phyloP scores from a whole-genome alignment of 2,113 vertebrate species.

The Carassius gibelio region DNA sequence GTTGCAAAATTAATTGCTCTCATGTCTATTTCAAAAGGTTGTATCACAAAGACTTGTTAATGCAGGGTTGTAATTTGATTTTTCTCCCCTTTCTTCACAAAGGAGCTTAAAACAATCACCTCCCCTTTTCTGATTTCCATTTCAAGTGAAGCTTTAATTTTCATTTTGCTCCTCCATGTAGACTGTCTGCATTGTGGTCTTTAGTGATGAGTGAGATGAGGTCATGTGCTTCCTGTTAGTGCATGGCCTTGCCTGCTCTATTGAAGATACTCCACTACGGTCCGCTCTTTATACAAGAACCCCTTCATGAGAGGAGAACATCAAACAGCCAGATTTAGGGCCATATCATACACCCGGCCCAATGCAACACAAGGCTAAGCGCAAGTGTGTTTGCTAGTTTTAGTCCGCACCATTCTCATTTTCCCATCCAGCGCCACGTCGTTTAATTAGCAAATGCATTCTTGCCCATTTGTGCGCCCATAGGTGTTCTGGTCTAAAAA shows the following conservation, averaged over 20 bases:
- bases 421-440: too few relatives aligned
- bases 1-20: conserved; percentile 28
- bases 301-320: conserved; percentile 48
- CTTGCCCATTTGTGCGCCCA: too few relatives aligned
- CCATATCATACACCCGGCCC: too few relatives aligned
- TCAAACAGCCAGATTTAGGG: conserved; percentile 42
- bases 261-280: conserved; percentile 68
- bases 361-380: too few relatives aligned
- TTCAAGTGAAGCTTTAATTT: conserved; percentile 47
- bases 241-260: conserved; percentile 54
- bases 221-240: not conserved
- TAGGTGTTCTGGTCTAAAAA: too few relatives aligned
- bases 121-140: conserved; percentile 18
- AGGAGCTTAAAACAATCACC: conserved; percentile 24
- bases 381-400: too few relatives aligned
- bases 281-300: conserved; percentile 13
- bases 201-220: conserved; percentile 20
- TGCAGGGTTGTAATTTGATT: conserved; percentile 27
- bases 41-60: conserved; percentile 42
- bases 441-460: too few relatives aligned
- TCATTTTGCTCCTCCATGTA: not conserved
- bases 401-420: too few relatives aligned
- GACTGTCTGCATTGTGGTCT: not conserved
- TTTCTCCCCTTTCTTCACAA: not conserved
- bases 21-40: conserved; percentile 41